Percentiles rank a stretch among this genome's conserved stretches.
Evolutionary conservation across 2,888 invertebrate genomes (phyloP).

Genomic region (Rhamphomyia laevipes): DNA sequence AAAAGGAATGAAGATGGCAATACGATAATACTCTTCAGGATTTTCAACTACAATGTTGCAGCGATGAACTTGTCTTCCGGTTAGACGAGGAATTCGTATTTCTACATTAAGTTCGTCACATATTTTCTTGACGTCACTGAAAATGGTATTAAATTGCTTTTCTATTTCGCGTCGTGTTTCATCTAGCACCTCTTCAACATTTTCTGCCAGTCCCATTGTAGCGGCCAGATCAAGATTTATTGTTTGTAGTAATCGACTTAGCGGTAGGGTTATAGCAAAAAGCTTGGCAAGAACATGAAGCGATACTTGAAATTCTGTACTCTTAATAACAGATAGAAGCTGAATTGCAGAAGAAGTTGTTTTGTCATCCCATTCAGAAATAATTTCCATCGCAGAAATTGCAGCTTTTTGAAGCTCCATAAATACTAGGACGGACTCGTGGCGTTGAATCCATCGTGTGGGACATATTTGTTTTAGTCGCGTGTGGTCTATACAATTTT

Average conservation of each 20-base stretch:
- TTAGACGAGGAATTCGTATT: not conserved
- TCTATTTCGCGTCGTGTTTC: not conserved
- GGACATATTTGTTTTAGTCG: too few species aligned
- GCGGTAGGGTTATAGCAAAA: too few species aligned
- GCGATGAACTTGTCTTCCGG: not conserved
- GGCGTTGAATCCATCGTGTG: too few species aligned
- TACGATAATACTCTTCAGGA: too few species aligned
- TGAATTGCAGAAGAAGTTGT: slow-evolving; percentile 1
- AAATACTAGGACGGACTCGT: too few species aligned
- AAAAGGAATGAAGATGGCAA: too few species aligned
- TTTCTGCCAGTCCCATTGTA: not conserved
- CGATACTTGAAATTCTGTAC: too few species aligned
- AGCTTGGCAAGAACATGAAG: too few species aligned
- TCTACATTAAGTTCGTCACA: not conserved
- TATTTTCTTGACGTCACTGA: not conserved
- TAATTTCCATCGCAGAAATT: too few species aligned
- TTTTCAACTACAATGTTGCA: not conserved
- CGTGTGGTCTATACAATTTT: slow-evolving; percentile 1
- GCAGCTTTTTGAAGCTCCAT: too few species aligned
- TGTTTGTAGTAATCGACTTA: too few species aligned
- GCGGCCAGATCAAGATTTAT: too few species aligned
- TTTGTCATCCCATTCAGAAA: not conserved
- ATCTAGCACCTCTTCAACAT: not conserved
- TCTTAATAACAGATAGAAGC: not conserved
- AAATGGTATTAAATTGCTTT: not conserved